Base-by-base conservation (phyloP, 2,888 invertebrate species). In the Dryomyza anilis region DNA sequence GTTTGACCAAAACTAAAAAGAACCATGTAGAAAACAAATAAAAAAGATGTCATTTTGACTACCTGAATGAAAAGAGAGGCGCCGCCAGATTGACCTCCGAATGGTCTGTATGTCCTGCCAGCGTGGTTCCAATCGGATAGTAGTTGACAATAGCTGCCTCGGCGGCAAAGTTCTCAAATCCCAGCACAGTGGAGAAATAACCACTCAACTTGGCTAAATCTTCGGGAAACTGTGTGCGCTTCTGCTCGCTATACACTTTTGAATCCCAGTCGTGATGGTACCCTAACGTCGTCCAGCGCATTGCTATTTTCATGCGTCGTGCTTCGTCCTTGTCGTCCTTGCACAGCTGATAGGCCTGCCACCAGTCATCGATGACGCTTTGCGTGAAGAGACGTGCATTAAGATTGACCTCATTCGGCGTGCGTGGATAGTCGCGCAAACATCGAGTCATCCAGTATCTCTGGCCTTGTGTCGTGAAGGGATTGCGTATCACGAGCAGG, bases 181-280 rank as follows among this genome's bases (percentile, higher is more conserved):
- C 88, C 23, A 92, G 77, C 23, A 83, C 82, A 36, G 80, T 71
- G 0, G 91, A 88, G 62, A 97, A 84, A 63, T 87, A 85, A 76
- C 86, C 83, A 55, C 89, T 88, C 65, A 96, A 80, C 27, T 85
- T 81, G 2, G 84, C 84, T 62, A 97, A 83, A 74, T 96, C 95
- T 14, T 76, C 69, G 0, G 96, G 96, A 82, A 97, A 93, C 10
- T 82, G 76, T 55, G 87, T 85, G 78, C 85, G 88, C 67, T 86
- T 87, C 5, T 86, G 81, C 81, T 94, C 93, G 64, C 85, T 87
- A 77, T 95, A 95, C 12, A 89, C 89, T 87, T 98, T 99, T 61
- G 94, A 93, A 76, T 96, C 91, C 98, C 99, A 99, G 81, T 99
- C 91, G 83, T 99, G 97, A 84, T 99, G 98, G 80, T 97, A 98